Evolutionary conservation across 2,888 invertebrate genomes (phyloP), one percentile per base, ranked within the genome.

Genomic region (Malacosoma neustria): DNA sequence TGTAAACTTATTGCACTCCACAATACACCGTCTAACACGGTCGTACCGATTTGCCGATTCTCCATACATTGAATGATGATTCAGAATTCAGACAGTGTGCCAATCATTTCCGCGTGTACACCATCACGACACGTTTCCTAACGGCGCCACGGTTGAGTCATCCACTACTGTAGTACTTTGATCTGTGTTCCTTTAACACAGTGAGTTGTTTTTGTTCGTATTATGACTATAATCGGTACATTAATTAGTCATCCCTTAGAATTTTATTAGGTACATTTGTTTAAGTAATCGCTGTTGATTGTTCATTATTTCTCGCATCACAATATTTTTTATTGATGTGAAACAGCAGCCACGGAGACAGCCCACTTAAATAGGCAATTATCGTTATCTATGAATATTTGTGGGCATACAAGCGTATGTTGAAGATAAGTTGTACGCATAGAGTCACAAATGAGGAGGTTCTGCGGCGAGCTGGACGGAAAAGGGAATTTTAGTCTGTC

Each of bases 11-110:
- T 30, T 12, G 13, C 29, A 30, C 14, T 14, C 35, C 13, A 29
- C 14, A 12, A 33, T 7, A 29, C 13, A 12, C 29, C 13, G 31
- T 34, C 32, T 37, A 43, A 48, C 48, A 36, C 32, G 11, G 11
- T 34, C 35, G 34, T 46, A 48, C 6, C 22, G 5, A 9, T 22
- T 22, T 22, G 22, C 7, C 9, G 2, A 22, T 22, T 22, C 22
- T 2, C 22, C 4, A 22, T 9, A 22, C 22, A 22, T 9, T 22
- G 22, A 5, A 5, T 22, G 22, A 22, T 22, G 22, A 22, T 22
- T 22, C 22, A 22, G 22, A 22, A 22, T 22, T 22, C 22, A 1
- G 5, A 6, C 22, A 7, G 22, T 6, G 5, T 22, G 22, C 22
- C 22, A 5, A 22, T 22, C 22, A 22, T 22, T 22, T 22, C 22